Evolutionary conservation across 2,113 vertebrate genomes (phyloP), one percentile per base, ranked within the genome.

Genomic region (Plectropomus leopardus): DNA sequence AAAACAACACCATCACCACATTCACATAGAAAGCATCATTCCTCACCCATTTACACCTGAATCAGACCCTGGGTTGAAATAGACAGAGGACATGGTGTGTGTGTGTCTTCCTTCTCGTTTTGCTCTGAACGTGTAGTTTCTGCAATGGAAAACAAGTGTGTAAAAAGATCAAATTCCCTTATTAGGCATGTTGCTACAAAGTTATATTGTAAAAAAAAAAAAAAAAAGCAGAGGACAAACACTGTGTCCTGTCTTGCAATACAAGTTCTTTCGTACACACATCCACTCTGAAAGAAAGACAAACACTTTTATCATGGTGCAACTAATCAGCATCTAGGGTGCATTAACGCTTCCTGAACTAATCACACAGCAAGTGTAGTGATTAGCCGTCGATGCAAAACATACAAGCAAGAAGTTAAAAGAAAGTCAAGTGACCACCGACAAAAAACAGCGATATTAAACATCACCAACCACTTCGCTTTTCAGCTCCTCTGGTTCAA

Each of bases 61-160:
- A 70, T 96, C 95, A 26, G 89, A 85, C 15, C 94, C 92, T 30
- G 96, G 96, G 16, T 88, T 92, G 61, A 95, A 96, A 78, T 86
- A 90, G 80, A 96, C 96, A 8, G 94, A 89, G 51, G 95, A 93
- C 96, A 97, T 98, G 51, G 23, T 86, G 69, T 21, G 60, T 21
- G 60, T 53, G 44, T 28, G 45, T 74, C n/a, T 83, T 47, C 50
- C 77, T 61, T 57, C 73, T 79, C 1, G 47, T 13, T 71, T 59
- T 57, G 51, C 66, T 48, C 76, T 72, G 65, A 76, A 74, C 8
- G 11, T 64, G 58, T 26, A 28, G 64, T 59, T 4, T 80, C 80
- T 86, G 75, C 5, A 48, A 64, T 69, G 17, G 13, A 58, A 45
- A 44, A 59, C 3, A 68, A 30, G 36, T 63, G 17, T 44, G 47